These are phyloP conservation scores for Pseudeuparius sepicola DNA, from an alignment of 2,888 invertebrate species.

Conservation along the genomic window DNA sequence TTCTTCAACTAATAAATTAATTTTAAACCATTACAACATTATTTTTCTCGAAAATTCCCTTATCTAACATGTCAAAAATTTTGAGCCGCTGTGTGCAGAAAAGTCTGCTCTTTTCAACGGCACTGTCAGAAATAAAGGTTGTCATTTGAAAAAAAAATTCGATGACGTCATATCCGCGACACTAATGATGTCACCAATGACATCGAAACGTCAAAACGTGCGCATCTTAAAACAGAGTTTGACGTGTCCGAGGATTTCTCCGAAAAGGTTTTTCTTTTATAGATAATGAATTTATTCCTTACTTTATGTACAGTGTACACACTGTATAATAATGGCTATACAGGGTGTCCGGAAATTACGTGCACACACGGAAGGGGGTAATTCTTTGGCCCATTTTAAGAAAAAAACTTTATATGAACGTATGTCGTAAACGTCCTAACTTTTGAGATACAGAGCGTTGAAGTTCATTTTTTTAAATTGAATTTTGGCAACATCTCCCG, in stretches of 20 bases:
- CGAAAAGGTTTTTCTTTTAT: conserved; percentile 1
- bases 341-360: no score
- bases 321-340: conserved; percentile 2
- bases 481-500: no score
- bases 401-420: no score
- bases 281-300: conserved; percentile 1
- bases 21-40: neutral
- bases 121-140: no score
- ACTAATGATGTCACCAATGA: neutral
- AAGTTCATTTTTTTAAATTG: no score
- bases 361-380: no score
- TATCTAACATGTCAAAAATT: neutral
- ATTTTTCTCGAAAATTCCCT: conserved; percentile 1
- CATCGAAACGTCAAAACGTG: neutral
- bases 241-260: conserved; percentile 3
- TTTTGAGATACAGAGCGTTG: no score
- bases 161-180: conserved; percentile 1
- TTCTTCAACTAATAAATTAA: neutral
- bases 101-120: conserved; percentile 1
- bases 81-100: conserved; percentile 1
- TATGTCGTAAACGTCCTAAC: no score
- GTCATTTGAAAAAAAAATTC: no score
- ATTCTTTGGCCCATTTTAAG: no score
- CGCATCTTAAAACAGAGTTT: neutral
- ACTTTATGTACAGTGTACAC: conserved; percentile 3